phyloP scores from a whole-genome alignment of 1,140 invertebrate genomes.

The Drosophila mauritiana region DNA sequence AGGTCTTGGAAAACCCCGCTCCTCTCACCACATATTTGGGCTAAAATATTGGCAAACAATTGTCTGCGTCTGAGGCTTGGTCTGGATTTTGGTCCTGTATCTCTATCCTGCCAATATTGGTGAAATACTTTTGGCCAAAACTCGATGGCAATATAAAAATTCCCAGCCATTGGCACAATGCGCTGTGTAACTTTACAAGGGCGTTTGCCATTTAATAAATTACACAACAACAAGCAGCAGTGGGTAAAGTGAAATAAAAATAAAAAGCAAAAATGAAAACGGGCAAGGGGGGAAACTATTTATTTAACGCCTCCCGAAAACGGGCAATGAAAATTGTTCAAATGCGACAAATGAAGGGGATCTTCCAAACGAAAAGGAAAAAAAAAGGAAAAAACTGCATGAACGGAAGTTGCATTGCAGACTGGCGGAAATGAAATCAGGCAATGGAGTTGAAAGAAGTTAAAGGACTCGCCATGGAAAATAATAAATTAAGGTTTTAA shows the following conservation, averaged over 20 bases:
- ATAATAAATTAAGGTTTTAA: background rate
- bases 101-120: constrained; percentile 53
- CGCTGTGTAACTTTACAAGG: background rate
- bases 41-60: constrained; percentile 59
- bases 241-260: background rate
- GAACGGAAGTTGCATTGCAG: constrained; percentile 7
- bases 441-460: constrained; percentile 2
- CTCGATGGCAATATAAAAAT: constrained; percentile 76
- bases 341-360: constrained; percentile 59
- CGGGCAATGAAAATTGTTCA: constrained; percentile 68
- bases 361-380: background rate
- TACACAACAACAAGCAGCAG: constrained; percentile 55
- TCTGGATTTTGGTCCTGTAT: constrained; percentile 1
- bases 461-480: background rate
- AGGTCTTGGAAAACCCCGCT: constrained; percentile 11
- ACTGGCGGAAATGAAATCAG: constrained; percentile 30
- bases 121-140: constrained; percentile 54
- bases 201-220: constrained; percentile 67
- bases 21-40: background rate
- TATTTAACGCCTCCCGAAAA: constrained; percentile 62
- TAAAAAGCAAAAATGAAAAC: background rate
- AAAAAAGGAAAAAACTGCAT: constrained; percentile 11
- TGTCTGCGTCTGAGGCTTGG: constrained; percentile 24
- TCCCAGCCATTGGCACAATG: constrained; percentile 61
- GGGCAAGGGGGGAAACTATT: constrained; percentile 34